A percentile compares a stretch with the other conserved stretches of the same genome.
Conservation (phyloP, 2,888 invertebrate genomes). For the Drosophila barbarae region DNA sequence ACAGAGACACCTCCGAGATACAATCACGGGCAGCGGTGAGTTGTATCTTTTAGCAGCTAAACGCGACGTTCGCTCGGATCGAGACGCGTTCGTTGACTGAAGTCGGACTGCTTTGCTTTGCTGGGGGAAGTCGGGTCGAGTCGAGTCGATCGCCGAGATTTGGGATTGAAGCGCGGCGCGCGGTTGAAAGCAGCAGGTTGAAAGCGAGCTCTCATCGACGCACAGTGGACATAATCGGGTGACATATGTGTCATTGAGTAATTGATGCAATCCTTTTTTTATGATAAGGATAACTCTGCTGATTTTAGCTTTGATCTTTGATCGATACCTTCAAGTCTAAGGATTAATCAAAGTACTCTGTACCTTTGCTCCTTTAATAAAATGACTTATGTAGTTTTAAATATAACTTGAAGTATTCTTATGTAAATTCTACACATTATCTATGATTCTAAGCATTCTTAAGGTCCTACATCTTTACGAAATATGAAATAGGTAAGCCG, state of each 20-base stretch:
- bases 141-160: constrained; percentile 62
- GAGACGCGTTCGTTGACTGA: constrained; percentile 74
- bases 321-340: background rate
- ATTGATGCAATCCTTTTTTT: background rate
- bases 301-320: background rate
- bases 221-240: background rate
- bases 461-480: too few species aligned
- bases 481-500: background rate
- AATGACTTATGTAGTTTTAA: background rate
- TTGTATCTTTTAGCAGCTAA: constrained; percentile 32
- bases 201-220: constrained; percentile 32
- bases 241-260: too few species aligned
- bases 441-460: too few species aligned
- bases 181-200: constrained; percentile 64
- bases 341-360: background rate
- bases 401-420: background rate
- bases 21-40: constrained; percentile 15
- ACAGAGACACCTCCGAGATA: constrained; percentile 12
- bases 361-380: background rate
- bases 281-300: background rate
- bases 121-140: constrained; percentile 13
- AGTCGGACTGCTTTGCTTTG: constrained; percentile 22
- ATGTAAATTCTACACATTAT: background rate
- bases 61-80: constrained; percentile 63
- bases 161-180: constrained; percentile 47